Base-by-base conservation (phyloP, 2,113 vertebrate genomes). In the Nothocercus nigrocapillus region DNA sequence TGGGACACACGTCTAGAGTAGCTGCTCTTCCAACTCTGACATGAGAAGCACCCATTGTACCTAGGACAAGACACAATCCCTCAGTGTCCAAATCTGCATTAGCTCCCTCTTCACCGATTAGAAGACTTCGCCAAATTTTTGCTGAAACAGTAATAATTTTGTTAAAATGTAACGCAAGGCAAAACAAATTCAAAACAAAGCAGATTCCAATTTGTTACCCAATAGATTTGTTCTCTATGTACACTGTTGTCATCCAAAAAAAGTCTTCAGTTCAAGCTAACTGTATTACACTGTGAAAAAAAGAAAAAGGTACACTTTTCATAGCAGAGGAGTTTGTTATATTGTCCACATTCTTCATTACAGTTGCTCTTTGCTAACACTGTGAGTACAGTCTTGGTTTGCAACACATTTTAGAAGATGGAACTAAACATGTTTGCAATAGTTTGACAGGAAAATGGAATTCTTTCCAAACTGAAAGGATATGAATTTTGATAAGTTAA, bases 241-340 rank as follows among this genome's bases (percentile, higher is more conserved):
- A 85, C 34, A 95, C 75, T 88, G 88, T 62, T 92, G 42, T 40
- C 95, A 56, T 94, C 75, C 85, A 72, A 95, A 97, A 76, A 78
- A 94, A 93, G 25, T 69, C 56, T 90, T 92, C 89, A 56, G 78
- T 95, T 97, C 84, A 97, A 95, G 77, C 64, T 92, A 97, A 81
- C 27, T 96, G 86, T 56, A 59, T 96, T 85, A 92, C 86, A 87
- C 95, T 94, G 89, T 97, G 89, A 96, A 97, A 96, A 96, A 94
- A 69, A 36, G 20, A 34, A 77, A 96, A 93, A 76, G 42, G 36
- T 93, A 89, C 80, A 42, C 85, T 94, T 89, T 17, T 93, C 88
- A 58, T 85, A 97, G 90, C 91, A 95, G 81, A 96, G 76, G 82
- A 97, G 51, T 78, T 94, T 94, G 95, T 96, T 88, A 86, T 24